These are phyloP conservation scores for Crypturellus undulatus DNA, from an alignment of 2,113 vertebrate species.

Conservation along the genomic window DNA sequence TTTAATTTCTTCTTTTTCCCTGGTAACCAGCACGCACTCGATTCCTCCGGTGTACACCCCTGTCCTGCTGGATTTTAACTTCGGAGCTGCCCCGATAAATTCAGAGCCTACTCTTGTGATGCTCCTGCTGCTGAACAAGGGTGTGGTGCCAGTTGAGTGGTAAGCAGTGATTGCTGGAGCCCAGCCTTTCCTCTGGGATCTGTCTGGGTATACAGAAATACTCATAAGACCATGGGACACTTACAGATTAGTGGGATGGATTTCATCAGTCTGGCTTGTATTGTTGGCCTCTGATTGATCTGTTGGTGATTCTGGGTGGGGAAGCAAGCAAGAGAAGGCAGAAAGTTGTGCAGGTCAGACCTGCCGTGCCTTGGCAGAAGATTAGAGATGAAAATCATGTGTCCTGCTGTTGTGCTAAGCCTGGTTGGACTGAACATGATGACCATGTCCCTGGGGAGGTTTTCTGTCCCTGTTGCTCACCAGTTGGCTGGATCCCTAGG, in stretches of 20 bases:
- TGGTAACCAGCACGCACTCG: constrained; percentile 68
- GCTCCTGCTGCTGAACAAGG: constrained; percentile 86
- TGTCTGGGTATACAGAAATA: neutral
- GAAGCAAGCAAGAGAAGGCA: neutral
- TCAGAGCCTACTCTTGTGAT: constrained; percentile 81
- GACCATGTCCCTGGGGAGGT: neutral
- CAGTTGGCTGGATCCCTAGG: constrained; percentile 73
- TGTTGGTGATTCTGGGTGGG: neutral
- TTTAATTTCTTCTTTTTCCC: constrained; percentile 15
- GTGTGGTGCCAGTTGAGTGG: constrained; percentile 87
- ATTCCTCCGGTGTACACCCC: constrained; percentile 82
- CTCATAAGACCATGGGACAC: fast-evolving
- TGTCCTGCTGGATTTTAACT: constrained; percentile 87
- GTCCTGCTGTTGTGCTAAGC: neutral
- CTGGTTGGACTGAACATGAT: neutral
- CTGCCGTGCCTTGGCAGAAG: neutral
- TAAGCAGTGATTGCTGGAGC: constrained; percentile 56
- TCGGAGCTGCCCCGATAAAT: constrained; percentile 83
- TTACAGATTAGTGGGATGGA: neutral
- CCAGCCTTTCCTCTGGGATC: neutral
- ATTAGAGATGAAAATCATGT: neutral
- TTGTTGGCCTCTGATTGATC: neutral
- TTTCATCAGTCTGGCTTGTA: neutral
- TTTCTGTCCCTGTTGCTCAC: neutral
- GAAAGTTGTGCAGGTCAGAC: neutral